Evolutionary conservation across 2,888 invertebrate species (phyloP).

Genomic region (Hedya salicella): DNA sequence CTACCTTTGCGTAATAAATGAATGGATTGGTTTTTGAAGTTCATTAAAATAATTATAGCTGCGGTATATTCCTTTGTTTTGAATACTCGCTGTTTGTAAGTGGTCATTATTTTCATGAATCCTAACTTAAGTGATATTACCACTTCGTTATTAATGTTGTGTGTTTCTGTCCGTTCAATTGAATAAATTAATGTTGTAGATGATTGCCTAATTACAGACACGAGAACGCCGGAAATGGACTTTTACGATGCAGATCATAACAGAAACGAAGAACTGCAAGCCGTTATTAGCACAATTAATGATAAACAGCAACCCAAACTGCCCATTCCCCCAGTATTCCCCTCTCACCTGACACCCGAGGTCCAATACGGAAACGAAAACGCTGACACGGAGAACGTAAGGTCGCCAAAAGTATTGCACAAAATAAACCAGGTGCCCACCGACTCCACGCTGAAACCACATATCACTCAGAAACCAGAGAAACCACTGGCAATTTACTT

Average conservation of each 20-base stretch:
- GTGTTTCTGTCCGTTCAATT: not conserved
- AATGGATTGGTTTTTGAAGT: no score
- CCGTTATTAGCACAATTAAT: conserved; percentile 56
- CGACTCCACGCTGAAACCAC: conserved; percentile 75
- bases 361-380: conserved; percentile 82
- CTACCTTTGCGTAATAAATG: no score
- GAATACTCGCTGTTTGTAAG: no score
- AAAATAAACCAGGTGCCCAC: conserved; percentile 54
- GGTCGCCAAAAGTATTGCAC: conserved; percentile 66
- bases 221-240: conserved; percentile 78
- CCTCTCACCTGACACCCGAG: conserved; percentile 76
- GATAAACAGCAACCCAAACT: conserved; percentile 59
- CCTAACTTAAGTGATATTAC: conserved; percentile 9
- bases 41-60: no score
- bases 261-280: conserved; percentile 58
- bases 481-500: conserved; percentile 76
- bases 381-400: conserved; percentile 68
- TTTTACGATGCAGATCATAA: conserved; percentile 71
- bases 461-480: conserved; percentile 78
- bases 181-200: conserved; percentile 1
- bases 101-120: not conserved
- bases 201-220: conserved; percentile 66
- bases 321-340: conserved; percentile 73
- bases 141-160: not conserved
- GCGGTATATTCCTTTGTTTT: no score